These are phyloP conservation scores for Crambe crambe DNA, from an alignment of 37 sponge, comb jelly and placozoan species.

Conservation along the genomic window DNA sequence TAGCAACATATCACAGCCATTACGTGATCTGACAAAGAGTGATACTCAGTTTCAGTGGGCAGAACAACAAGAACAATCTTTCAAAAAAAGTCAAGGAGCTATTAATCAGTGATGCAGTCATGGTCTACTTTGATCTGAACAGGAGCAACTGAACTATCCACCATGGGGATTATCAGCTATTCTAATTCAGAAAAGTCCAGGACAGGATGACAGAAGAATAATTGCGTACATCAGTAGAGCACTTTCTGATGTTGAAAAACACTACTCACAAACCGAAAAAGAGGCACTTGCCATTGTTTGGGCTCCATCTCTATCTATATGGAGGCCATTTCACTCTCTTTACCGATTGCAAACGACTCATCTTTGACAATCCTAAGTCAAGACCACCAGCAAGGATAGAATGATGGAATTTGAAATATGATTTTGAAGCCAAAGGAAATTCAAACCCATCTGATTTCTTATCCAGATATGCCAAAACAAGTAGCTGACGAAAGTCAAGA, in stretches of 20 bases:
- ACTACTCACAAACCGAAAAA: constrained; percentile 44
- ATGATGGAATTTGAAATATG: constrained; percentile 48
- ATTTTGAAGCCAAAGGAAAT: constrained; percentile 30
- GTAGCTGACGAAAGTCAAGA: too few relatives aligned
- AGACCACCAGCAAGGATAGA: constrained; percentile 60
- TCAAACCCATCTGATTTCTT: constrained; percentile 53
- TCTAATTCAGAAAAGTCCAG: constrained; percentile 18
- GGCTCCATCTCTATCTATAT: constrained; percentile 59
- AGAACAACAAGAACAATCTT: constrained; percentile 38
- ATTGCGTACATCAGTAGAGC: too few relatives aligned
- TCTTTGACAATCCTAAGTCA: constrained; percentile 43
- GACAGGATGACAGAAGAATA: constrained; percentile 18
- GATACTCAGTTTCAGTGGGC: constrained; percentile 15
- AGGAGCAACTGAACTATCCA: constrained; percentile 30
- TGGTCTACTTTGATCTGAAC: constrained; percentile 41
- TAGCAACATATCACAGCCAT: constrained; percentile 28
- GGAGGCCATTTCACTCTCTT: constrained; percentile 49
- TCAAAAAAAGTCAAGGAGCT: constrained; percentile 43
- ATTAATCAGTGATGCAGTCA: constrained; percentile 32
- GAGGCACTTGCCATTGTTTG: constrained; percentile 25
- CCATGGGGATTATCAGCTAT: constrained; percentile 46
- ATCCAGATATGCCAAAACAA: constrained; percentile 26
- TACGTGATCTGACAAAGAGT: constrained; percentile 43
- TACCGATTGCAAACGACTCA: constrained; percentile 39
- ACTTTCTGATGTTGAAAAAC: constrained; percentile 15